Conservation (phyloP, 2,888 invertebrate genomes). For the Drosophila kokeensis region DNA sequence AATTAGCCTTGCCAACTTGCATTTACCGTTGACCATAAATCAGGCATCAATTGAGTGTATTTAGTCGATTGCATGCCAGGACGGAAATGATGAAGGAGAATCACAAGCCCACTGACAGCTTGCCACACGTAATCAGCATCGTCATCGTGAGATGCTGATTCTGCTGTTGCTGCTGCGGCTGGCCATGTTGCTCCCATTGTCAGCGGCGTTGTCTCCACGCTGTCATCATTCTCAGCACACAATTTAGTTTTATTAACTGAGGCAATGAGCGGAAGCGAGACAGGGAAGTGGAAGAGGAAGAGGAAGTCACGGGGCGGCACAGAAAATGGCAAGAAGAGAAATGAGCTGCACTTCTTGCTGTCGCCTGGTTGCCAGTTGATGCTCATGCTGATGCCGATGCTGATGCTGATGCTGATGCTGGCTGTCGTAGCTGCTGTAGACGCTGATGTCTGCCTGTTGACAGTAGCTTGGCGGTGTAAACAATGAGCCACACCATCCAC, state of each 20-base stretch:
- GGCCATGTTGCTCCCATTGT: constrained; percentile 21
- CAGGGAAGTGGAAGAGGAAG: constrained; percentile 1
- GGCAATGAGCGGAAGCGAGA: constrained; percentile 24
- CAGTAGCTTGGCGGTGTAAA: constrained; percentile 53
- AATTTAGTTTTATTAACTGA: constrained; percentile 78
- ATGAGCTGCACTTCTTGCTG: constrained; percentile 57
- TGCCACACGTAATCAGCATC: constrained; percentile 23
- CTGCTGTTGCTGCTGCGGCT: constrained; percentile 6
- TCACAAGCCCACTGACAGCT: not conserved
- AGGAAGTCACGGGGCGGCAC: constrained; percentile 16
- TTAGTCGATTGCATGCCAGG: constrained; percentile 1
- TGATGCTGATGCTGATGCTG: constrained; percentile 5
- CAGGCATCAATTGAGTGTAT: constrained; percentile 27
- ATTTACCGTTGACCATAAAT: constrained; percentile 14
- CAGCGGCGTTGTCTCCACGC: constrained; percentile 42
- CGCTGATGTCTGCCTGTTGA: constrained; percentile 59
- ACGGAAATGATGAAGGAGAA: not conserved
- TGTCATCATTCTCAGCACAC: constrained; percentile 72
- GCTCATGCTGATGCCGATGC: constrained; percentile 9
- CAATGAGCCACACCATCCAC: constrained; percentile 24
- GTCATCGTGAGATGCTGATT: constrained; percentile 29
- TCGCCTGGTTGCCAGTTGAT: constrained; percentile 11
- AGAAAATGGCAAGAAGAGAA: constrained; percentile 47
- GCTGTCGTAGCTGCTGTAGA: constrained; percentile 23
- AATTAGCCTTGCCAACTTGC: constrained; percentile 32